phyloP scores from a whole-genome alignment of 2,113 vertebrate genomes.

The Lophius piscatorius region DNA sequence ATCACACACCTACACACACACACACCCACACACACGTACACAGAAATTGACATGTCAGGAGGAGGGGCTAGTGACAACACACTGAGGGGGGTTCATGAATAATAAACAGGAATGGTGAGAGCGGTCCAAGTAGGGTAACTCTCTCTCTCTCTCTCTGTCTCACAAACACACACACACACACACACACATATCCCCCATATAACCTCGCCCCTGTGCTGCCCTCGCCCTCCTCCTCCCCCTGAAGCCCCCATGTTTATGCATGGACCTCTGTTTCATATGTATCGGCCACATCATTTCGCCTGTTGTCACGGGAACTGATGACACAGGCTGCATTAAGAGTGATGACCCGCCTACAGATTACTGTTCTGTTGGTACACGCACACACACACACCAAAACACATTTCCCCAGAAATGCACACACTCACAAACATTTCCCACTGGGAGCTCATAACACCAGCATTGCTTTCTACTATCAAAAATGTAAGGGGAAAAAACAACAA shows the following conservation, averaged over 20 bases:
- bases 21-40: conserved; percentile 19
- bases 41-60: conserved; percentile 58
- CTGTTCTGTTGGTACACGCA: conserved; percentile 88
- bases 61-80: conserved; percentile 96
- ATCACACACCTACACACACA: conserved; percentile 73
- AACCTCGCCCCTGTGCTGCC: conserved; percentile 87
- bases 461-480: conserved; percentile 47
- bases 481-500: not conserved
- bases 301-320: conserved; percentile 99
- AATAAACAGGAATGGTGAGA: conserved; percentile 94
- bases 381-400: conserved; percentile 28
- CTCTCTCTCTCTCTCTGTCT: not conserved
- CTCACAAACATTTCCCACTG: conserved; percentile 51
- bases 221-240: conserved; percentile 70
- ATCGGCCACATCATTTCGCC: conserved; percentile 96
- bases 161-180: conserved; percentile 25
- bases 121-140: conserved; percentile 83
- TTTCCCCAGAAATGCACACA: conserved; percentile 26
- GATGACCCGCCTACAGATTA: conserved; percentile 98
- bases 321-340: conserved; percentile 99
- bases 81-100: conserved; percentile 88
- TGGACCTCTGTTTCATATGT: conserved; percentile 99
- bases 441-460: conserved; percentile 41
- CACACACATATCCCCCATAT: conserved; percentile 59
- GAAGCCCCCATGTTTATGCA: conserved; percentile 95